These are phyloP conservation scores for Drepanosiphum platanoidis DNA, from an alignment of 2,888 invertebrate genomes.

Conservation along the genomic window DNA sequence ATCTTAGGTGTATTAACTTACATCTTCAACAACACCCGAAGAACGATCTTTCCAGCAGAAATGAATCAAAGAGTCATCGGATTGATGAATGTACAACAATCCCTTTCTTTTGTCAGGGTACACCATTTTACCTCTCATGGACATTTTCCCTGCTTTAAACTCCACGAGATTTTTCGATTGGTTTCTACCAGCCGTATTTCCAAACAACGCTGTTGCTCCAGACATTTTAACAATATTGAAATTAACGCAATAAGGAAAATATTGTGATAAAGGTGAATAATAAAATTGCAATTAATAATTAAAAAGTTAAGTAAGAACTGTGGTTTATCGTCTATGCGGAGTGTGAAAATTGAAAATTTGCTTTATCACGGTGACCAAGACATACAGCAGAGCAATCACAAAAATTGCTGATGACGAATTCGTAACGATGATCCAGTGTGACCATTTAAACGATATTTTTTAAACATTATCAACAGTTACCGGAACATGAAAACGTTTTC, in stretches of 20 bases:
- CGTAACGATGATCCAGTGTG: not conserved
- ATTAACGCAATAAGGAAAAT: not conserved
- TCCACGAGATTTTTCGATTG: conserved; percentile 92
- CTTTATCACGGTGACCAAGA: conserved; percentile 31
- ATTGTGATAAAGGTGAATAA: not conserved
- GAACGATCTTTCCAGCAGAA: conserved; percentile 99
- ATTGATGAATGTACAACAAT: conserved; percentile 91
- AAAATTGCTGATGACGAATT: not conserved
- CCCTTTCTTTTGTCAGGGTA: conserved; percentile 96
- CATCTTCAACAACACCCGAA: conserved; percentile 91
- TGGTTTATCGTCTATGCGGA: not conserved
- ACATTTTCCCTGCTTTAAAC: conserved; percentile 97
- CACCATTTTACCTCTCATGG: conserved; percentile 91
- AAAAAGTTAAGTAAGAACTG: not conserved
- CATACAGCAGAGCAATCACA: conserved; percentile 1
- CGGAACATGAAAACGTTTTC: conserved; percentile 22
- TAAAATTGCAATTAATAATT: not conserved
- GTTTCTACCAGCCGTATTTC: conserved; percentile 79
- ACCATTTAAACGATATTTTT: conserved; percentile 9
- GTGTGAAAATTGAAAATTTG: conserved; percentile 32
- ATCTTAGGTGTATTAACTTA: conserved; percentile 67
- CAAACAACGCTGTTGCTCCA: conserved; percentile 78
- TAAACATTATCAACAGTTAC: not conserved
- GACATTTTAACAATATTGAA: conserved; percentile 69
- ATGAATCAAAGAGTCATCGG: conserved; percentile 97